Base-by-base conservation (phyloP, 2,888 invertebrate genomes). In the Lochmaea crataegi region DNA sequence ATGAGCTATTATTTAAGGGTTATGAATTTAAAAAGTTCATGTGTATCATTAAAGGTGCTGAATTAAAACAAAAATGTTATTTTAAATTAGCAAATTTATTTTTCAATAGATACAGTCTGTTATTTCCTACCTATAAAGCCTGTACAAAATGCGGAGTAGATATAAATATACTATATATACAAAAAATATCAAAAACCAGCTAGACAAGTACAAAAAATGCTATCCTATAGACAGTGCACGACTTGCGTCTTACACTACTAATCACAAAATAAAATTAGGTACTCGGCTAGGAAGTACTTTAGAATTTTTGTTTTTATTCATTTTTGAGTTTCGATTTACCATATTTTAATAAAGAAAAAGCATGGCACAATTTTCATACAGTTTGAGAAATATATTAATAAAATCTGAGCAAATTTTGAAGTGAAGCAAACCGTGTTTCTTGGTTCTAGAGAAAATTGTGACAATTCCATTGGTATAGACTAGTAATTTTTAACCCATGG, bases 101-200 rank as follows among this genome's bases (percentile, higher is more conserved):
- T 82, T 83, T 84, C 82, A 84, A 83, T 85, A 84, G 84, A 85
- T 86, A 86, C 85, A 86, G 86, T 86, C 85, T 85, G 84, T 85
- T 83, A 83, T 84, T 82, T 81, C 83, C 84, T 85, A 84, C 82
- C 83, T 84, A 83, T 77, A 82, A 86, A 85, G 85, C 86, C 85
- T 86, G 85, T 86, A 85, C 86, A 86, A 86, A 85, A 84, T 82
- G 81, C 83, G 82, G 83, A 81, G 78, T 81, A 84, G 80, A 80
- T 77, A 77, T 76, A 76, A 73, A 76, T 74, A 77, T 85, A 73
- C 74, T 71, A 75, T 85, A 84, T 84, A 82, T 84, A 85, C 82
- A 82, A 79, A 81, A 82, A 81, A 83, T 83, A 83, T 82, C 80
- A 82, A 84, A 81, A 83, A 84, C 83, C 76, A 76, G 80, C 80